A percentile compares a stretch with the other conserved stretches of the same genome.
Conservation (phyloP, 2,888 invertebrate genomes). For the Prosopocoilus inquinatus region DNA sequence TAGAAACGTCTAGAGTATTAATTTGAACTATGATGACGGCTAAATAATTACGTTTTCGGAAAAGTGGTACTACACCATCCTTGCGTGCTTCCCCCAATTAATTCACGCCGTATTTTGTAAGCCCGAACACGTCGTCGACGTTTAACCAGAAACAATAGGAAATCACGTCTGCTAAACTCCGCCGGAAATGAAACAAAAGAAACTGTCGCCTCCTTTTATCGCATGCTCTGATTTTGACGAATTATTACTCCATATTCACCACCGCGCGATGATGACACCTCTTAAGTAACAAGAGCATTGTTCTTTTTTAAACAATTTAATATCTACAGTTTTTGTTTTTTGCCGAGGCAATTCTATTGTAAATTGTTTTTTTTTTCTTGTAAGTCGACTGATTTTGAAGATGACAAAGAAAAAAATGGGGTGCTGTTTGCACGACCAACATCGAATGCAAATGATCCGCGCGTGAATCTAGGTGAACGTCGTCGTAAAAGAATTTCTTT, state of each 20-base stretch:
- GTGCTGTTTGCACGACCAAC: constrained; percentile 1
- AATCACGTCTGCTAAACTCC: background rate
- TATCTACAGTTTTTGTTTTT: too few species aligned
- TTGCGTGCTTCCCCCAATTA: too few species aligned
- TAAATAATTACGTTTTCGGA: too few species aligned
- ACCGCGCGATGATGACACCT: constrained; percentile 15
- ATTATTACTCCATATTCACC: constrained; percentile 22
- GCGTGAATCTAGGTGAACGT: constrained; percentile 10
- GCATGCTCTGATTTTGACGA: constrained; percentile 22
- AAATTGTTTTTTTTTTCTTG: background rate
- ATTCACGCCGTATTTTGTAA: background rate
- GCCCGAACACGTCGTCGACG: background rate
- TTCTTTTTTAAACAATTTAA: too few species aligned
- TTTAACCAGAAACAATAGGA: too few species aligned
- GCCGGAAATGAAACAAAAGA: constrained; percentile 14
- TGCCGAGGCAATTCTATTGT: constrained; percentile 16
- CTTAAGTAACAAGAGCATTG: too few species aligned
- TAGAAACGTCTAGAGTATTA: too few species aligned
- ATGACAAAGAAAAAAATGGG: too few species aligned
- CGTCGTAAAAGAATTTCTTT: background rate
- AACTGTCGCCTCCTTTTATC: constrained; percentile 15
- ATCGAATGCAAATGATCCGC: constrained; percentile 16
- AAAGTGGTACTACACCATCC: too few species aligned
- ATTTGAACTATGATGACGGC: too few species aligned
- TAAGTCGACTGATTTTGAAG: too few species aligned